These are phyloP conservation scores for Hippolais icterina DNA, from an alignment of 2,113 vertebrate genomes.

Conservation along the genomic window DNA sequence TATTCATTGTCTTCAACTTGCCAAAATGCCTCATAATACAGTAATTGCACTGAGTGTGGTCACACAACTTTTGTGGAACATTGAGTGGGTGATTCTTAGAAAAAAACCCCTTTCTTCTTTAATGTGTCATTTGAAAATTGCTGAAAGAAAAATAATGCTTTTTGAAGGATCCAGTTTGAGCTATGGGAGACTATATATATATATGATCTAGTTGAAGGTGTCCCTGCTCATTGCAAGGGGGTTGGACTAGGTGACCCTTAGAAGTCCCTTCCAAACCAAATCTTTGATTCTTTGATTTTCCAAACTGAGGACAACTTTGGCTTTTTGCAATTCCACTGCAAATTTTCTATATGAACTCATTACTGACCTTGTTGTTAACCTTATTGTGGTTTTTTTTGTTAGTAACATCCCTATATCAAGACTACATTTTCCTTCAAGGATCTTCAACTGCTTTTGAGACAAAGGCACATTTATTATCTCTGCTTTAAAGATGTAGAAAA, in stretches of 20 bases:
- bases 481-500: background rate
- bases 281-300: background rate
- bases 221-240: background rate
- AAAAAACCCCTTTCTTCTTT: background rate
- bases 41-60: background rate
- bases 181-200: background rate
- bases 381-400: accelerated
- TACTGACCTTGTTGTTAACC: background rate
- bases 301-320: background rate
- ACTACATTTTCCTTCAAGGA: background rate
- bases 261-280: background rate
- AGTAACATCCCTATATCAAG: background rate
- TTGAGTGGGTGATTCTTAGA: accelerated
- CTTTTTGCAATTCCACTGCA: background rate
- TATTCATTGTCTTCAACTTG: background rate
- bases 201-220: background rate
- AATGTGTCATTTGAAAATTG: background rate
- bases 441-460: background rate
- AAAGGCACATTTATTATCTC: background rate
- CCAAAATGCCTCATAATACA: background rate
- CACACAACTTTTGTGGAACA: background rate
- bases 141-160: background rate
- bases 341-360: background rate
- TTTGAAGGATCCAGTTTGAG: background rate
- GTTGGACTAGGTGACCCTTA: background rate